Percentiles rank a stretch among this genome's conserved stretches.
Evolutionary conservation across 2,888 invertebrate species (phyloP).

Genomic region (Napeogenes sylphis): DNA sequence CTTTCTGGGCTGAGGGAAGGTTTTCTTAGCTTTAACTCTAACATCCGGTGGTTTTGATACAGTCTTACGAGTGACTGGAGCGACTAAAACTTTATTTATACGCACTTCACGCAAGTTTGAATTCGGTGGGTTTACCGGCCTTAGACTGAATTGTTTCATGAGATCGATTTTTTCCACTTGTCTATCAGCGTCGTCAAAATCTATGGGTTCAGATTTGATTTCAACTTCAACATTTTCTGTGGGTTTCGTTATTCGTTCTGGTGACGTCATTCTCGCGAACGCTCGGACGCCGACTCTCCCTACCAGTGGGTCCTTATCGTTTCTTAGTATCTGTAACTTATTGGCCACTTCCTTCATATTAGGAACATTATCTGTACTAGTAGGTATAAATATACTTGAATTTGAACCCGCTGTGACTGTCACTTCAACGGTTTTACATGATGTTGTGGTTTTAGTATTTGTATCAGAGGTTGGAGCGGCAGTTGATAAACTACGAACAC

Average conservation of each 20-base stretch:
- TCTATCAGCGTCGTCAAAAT: slow-evolving; percentile 58
- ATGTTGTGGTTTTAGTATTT: slow-evolving; percentile 20
- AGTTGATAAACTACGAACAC: slow-evolving; percentile 55
- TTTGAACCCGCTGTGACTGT: slow-evolving; percentile 44
- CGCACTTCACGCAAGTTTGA: slow-evolving; percentile 56
- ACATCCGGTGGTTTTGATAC: slow-evolving; percentile 42
- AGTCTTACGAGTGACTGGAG: slow-evolving; percentile 41
- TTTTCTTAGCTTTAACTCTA: slow-evolving; percentile 57
- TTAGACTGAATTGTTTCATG: slow-evolving; percentile 59
- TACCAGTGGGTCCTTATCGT: slow-evolving; percentile 44
- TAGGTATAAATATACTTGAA: slow-evolving; percentile 54
- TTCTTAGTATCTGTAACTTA: slow-evolving; percentile 50
- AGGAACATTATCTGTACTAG: slow-evolving; percentile 47
- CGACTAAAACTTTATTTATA: slow-evolving; percentile 56
- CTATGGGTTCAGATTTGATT: slow-evolving; percentile 66
- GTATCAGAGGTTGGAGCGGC: slow-evolving; percentile 33
- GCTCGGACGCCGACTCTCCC: slow-evolving; percentile 65
- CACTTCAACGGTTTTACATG: slow-evolving; percentile 40
- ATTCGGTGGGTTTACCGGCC: slow-evolving; percentile 50
- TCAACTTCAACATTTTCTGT: slow-evolving; percentile 48
- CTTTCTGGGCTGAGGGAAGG: slow-evolving; percentile 63
- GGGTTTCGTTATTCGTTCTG: slow-evolving; percentile 31
- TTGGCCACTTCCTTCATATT: slow-evolving; percentile 52
- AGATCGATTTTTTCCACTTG: slow-evolving; percentile 61
- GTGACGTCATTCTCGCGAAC: slow-evolving; percentile 65